These are phyloP conservation scores for Regulus satrapa DNA, from an alignment of 2,113 vertebrate species.

Conservation along the genomic window DNA sequence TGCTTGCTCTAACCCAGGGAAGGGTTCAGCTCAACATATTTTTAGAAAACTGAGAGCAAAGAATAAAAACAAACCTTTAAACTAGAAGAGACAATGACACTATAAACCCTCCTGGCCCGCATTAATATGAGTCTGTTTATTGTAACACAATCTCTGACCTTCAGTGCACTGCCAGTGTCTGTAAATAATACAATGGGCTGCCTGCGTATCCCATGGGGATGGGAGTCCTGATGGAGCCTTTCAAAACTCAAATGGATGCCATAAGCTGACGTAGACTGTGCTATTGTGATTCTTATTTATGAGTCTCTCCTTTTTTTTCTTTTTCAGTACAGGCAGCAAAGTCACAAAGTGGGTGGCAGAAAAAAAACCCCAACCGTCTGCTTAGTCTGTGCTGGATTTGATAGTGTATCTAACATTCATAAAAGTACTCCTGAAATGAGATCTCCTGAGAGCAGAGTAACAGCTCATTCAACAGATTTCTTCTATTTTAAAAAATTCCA, in stretches of 20 bases:
- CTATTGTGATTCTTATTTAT: constrained; percentile 53
- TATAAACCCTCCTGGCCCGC: not conserved
- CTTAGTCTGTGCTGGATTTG: not conserved
- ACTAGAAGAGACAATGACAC: constrained; percentile 26
- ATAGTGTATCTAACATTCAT: not conserved
- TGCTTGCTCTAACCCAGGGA: not conserved
- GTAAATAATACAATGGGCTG: constrained; percentile 55
- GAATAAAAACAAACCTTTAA: constrained; percentile 33
- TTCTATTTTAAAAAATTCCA: not conserved
- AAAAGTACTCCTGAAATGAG: not conserved
- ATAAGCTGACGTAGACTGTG: not conserved
- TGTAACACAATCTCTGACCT: constrained; percentile 48
- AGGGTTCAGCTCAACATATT: constrained; percentile 1
- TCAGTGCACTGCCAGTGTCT: constrained; percentile 37
- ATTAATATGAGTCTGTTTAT: constrained; percentile 49
- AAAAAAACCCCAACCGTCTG: not conserved
- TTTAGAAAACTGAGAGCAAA: constrained; percentile 33
- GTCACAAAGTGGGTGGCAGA: not conserved
- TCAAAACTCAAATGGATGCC: constrained; percentile 30
- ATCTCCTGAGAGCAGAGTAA: not conserved
- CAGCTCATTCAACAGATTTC: not conserved
- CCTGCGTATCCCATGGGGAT: constrained; percentile 14
- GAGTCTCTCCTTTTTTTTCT: not conserved
- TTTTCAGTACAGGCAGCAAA: not conserved
- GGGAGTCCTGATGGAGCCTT: constrained; percentile 38